Evolutionary conservation across 37 sponge, comb jelly and placozoan genomes (phyloP).

Genomic region (Cladorhizidae sp.): DNA sequence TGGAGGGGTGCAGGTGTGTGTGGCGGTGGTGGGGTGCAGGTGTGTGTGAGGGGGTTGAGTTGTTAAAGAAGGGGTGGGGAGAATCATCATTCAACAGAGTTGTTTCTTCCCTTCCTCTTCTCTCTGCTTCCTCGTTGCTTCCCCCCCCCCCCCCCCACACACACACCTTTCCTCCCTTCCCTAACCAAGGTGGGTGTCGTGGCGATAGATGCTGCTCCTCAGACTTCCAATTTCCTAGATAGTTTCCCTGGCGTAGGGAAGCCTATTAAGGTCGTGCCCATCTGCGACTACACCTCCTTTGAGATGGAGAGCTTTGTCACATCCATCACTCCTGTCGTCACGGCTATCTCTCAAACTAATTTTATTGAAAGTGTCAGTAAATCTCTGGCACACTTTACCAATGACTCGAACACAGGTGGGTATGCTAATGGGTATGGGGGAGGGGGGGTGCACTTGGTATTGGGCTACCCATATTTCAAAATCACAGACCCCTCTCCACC

Average conservation of each 20-base stretch:
- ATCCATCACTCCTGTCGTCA: background rate
- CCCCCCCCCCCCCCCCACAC: too few species aligned
- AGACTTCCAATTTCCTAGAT: background rate
- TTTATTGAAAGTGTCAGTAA: background rate
- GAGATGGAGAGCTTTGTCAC: slow-evolving; percentile 12
- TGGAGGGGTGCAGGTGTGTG: too few species aligned
- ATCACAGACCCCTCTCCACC: too few species aligned
- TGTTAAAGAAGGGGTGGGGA: too few species aligned
- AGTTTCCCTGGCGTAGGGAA: background rate
- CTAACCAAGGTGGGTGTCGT: background rate
- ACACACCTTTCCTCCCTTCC: background rate
- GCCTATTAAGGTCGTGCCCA: background rate
- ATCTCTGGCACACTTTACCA: background rate
- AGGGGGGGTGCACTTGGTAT: background rate
- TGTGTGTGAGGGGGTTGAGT: too few species aligned
- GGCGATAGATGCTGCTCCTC: background rate
- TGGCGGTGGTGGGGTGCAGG: too few species aligned
- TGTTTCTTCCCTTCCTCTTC: too few species aligned
- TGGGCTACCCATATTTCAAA: too few species aligned
- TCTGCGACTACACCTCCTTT: background rate
- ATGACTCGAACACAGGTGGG: background rate
- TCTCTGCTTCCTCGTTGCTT: too few species aligned
- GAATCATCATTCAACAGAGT: too few species aligned
- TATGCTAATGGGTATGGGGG: background rate
- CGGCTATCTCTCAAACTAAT: too few species aligned